Evolutionary conservation across 2,797 vertebrate genomes (phyloP).

Genomic region (Oreochromis mossambicus): DNA sequence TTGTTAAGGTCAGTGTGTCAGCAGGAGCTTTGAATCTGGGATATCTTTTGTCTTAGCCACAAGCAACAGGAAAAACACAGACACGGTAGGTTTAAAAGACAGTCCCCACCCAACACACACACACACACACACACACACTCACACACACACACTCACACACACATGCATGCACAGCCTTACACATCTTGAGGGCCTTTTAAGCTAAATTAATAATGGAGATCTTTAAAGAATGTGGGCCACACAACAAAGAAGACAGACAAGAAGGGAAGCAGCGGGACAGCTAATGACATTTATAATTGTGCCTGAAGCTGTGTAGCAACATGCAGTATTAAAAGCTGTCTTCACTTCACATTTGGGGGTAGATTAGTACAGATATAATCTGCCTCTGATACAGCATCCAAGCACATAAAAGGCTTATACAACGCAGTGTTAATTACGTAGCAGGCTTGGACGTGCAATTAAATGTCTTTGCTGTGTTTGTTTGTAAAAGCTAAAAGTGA

Average conservation of each 20-base stretch:
- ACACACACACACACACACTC: background rate
- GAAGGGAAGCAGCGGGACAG: background rate
- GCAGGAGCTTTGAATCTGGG: slow-evolving; percentile 11
- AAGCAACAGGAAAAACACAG: background rate
- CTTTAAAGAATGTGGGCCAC: slow-evolving; percentile 38
- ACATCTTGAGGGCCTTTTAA: slow-evolving; percentile 20
- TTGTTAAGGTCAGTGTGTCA: slow-evolving; percentile 27
- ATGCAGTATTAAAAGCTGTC: background rate
- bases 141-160: background rate
- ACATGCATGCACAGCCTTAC: background rate
- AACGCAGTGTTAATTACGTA: background rate
- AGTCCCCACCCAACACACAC: background rate
- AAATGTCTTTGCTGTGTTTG: background rate
- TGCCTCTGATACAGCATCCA: background rate
- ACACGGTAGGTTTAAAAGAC: background rate
- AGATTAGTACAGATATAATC: background rate
- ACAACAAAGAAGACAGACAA: background rate
- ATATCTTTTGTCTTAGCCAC: background rate
- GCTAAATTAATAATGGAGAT: slow-evolving; percentile 53
- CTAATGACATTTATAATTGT: background rate
- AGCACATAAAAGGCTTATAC: background rate
- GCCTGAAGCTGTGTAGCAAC: background rate
- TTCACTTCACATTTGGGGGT: background rate
- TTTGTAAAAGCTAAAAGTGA: background rate
- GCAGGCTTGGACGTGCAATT: background rate